These are phyloP conservation scores for Acanthurus lineatus DNA, from an alignment of 2,797 vertebrate genomes.

Conservation along the genomic window DNA sequence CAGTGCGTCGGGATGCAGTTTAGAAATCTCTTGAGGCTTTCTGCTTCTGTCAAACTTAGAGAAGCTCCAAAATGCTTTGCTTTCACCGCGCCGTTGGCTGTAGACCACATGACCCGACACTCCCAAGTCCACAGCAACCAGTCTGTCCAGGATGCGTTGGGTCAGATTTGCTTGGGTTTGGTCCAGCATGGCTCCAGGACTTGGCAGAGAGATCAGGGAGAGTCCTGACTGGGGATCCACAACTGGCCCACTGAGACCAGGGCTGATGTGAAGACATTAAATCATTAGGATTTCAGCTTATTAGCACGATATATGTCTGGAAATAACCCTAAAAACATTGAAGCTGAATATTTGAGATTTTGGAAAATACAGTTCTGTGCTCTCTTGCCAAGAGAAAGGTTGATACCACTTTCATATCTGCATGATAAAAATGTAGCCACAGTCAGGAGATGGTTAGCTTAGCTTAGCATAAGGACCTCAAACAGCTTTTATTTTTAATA, in stretches of 20 bases:
- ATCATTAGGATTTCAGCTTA: not conserved
- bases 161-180: conserved; percentile 78
- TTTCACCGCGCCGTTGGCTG: conserved; percentile 83
- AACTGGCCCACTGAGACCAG: conserved; percentile 26
- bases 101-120: conserved; percentile 69
- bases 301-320: not conserved
- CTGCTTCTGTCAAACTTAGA: conserved; percentile 80
- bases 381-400: too few relatives aligned
- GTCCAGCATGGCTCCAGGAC: conserved; percentile 77
- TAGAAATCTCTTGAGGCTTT: conserved; percentile 81
- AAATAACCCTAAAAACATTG: not conserved
- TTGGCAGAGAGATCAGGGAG: conserved; percentile 83
- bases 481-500: not conserved
- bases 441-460: not conserved
- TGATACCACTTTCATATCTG: not conserved
- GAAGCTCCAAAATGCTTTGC: conserved; percentile 87
- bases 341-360: not conserved
- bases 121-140: conserved; percentile 86
- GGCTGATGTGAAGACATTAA: conserved; percentile 57
- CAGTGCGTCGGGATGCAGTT: conserved; percentile 76
- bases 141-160: conserved; percentile 79
- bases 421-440: not conserved
- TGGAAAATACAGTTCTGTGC: too few relatives aligned
- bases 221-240: conserved; percentile 61
- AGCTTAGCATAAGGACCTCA: not conserved